Conservation (phyloP, 2,888 invertebrate species). For the Tenthredo scrophulariae region DNA sequence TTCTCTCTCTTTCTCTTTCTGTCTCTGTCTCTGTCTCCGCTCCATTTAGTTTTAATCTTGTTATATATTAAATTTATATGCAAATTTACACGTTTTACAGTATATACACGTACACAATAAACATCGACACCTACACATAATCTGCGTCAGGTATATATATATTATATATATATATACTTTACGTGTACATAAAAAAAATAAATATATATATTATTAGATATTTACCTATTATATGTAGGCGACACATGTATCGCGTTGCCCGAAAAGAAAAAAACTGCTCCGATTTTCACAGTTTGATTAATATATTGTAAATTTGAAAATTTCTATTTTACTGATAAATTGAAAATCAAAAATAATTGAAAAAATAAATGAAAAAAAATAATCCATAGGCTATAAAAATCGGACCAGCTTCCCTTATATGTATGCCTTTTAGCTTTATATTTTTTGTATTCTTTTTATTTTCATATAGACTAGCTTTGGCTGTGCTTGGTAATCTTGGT, state of each 20-base stretch:
- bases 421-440: constrained; percentile 13
- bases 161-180: neutral
- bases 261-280: neutral
- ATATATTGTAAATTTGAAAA: too few species aligned
- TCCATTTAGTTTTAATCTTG: too few species aligned
- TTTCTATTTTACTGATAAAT: neutral
- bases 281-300: neutral
- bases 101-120: neutral
- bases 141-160: neutral
- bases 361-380: neutral
- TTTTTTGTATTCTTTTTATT: constrained; percentile 46
- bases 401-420: constrained; percentile 18
- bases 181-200: neutral
- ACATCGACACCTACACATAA: neutral
- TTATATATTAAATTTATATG: neutral
- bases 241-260: neutral
- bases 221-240: neutral
- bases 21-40: neutral
- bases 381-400: constrained; percentile 33
- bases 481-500: constrained; percentile 75
- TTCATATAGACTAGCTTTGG: constrained; percentile 58
- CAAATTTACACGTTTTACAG: neutral
- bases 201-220: neutral
- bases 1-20: neutral
- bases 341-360: constrained; percentile 11